A percentile compares a stretch with the other conserved stretches of the same genome.
phyloP scores from a whole-genome alignment of 2,113 vertebrate genomes.

The Amblyornis subalaris region DNA sequence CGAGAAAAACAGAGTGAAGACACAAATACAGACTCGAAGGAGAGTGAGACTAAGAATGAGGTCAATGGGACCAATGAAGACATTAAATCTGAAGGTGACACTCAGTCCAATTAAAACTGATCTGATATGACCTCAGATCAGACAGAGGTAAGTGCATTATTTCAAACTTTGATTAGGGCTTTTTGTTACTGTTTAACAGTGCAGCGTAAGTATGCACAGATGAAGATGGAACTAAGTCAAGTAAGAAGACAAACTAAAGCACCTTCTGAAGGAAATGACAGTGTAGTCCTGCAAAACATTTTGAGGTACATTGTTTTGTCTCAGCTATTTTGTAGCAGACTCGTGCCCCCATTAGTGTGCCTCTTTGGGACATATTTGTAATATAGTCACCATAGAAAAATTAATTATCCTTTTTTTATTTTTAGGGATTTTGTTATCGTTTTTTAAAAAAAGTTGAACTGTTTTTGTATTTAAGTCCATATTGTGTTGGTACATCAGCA shows the following conservation, averaged over 20 bases:
- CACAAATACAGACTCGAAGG: slow-evolving; percentile 86
- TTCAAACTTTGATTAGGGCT: slow-evolving; percentile 88
- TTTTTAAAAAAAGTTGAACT: slow-evolving; percentile 75
- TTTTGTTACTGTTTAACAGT: slow-evolving; percentile 97
- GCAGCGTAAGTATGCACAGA: slow-evolving; percentile 99
- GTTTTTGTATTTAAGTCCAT: slow-evolving; percentile 81
- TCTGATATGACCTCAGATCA: slow-evolving; percentile 99
- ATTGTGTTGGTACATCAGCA: slow-evolving; percentile 79
- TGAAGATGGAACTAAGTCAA: slow-evolving; percentile 96
- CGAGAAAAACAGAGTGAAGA: slow-evolving; percentile 86
- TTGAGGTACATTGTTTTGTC: slow-evolving; percentile 98
- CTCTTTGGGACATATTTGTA: slow-evolving; percentile 79
- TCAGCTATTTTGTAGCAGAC: slow-evolving; percentile 87
- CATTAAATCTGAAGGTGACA: slow-evolving; percentile 99
- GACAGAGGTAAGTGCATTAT: slow-evolving; percentile 98
- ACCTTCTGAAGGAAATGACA: slow-evolving; percentile 97
- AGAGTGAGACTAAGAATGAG: slow-evolving; percentile 87
- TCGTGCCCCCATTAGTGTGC: slow-evolving; percentile 78
- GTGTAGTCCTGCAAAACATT: slow-evolving; percentile 98
- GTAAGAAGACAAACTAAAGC: slow-evolving; percentile 94
- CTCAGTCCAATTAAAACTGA: slow-evolving; percentile 99
- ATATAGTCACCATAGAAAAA: slow-evolving; percentile 75
- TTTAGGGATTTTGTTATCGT: slow-evolving; percentile 79
- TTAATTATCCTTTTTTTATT: slow-evolving; percentile 73
- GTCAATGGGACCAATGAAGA: slow-evolving; percentile 96